Evolutionary conservation across 2,113 vertebrate species (phyloP).

Genomic region (Balaeniceps rex): DNA sequence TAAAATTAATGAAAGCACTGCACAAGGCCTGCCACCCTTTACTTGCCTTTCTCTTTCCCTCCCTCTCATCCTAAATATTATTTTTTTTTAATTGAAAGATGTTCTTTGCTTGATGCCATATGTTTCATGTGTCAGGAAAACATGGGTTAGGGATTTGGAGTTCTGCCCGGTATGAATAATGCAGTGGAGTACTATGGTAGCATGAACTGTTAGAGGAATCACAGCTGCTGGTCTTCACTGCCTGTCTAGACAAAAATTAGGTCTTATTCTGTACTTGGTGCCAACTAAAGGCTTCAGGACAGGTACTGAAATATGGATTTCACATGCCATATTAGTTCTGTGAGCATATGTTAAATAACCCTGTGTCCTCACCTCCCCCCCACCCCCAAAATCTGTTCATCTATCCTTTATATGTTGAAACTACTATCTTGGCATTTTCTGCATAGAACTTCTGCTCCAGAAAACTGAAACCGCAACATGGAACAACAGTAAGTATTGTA

Average conservation of each 20-base stretch:
- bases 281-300: background rate
- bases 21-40: background rate
- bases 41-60: background rate
- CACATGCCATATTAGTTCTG: background rate
- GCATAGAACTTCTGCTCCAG: background rate
- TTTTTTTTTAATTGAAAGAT: background rate
- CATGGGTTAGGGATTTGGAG: background rate
- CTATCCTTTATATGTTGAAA: background rate
- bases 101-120: background rate
- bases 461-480: background rate
- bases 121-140: background rate
- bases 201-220: background rate
- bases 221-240: background rate
- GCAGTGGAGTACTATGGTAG: background rate
- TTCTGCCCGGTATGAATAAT: background rate
- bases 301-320: background rate
- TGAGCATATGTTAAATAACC: background rate
- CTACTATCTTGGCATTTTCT: background rate
- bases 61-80: background rate
- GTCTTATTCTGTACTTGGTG: background rate
- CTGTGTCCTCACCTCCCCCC: rapidly evolving
- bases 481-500: background rate
- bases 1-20: background rate
- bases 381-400: rapidly evolving
- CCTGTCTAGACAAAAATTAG: background rate